Evolutionary conservation across 2,888 invertebrate species (phyloP), one percentile per base, ranked within the genome.

Genomic region (Acanthosepion lycidas): DNA sequence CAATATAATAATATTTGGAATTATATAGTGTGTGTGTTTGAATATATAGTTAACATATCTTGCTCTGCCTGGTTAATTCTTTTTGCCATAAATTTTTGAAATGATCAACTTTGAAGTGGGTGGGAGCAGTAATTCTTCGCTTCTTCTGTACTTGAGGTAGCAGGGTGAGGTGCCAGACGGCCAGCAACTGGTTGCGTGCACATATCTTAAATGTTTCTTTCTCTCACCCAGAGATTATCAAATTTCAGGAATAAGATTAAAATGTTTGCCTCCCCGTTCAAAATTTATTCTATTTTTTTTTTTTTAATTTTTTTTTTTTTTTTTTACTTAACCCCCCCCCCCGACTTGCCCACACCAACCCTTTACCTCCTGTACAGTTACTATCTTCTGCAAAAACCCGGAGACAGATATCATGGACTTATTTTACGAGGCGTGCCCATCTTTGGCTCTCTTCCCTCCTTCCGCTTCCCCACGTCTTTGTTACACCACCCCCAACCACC

Each of bases 361-460:
- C 78, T 28, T 78, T n/a, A 9, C 28, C 28, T 9, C 28, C 8
- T n/a, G 15, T n/a, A 28, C 9, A 78, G 33, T 78, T 78, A 33
- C 15, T n/a, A 78, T 78, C 78, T 78, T n/a, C n/a, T 78, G n/a
- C n/a, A 78, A 33, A n/a, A 33, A n/a, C 78, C 78, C 78, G 6
- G 78, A 78, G 78, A 78, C 78, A 78, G 78, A 78, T 78, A 78
- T 78, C 78, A 78, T n/a, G 15, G 78, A 78, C 78, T 78, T 78
- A 78, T 78, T 78, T 78, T 78, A 78, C 78, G 78, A 78, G 78
- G 78, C 78, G 78, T 78, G 78, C 78, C 78, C 78, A 78, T 78
- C 78, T 78, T 28, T n/a, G 28, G 12, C 78, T 78, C 12, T 15
- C n/a, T 5, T n/a, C n/a, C n/a, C n/a, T 12, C n/a, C 12, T 3